phyloP scores from a whole-genome alignment of 2,797 vertebrate species.

The Hapalemur alaotrensis region DNA sequence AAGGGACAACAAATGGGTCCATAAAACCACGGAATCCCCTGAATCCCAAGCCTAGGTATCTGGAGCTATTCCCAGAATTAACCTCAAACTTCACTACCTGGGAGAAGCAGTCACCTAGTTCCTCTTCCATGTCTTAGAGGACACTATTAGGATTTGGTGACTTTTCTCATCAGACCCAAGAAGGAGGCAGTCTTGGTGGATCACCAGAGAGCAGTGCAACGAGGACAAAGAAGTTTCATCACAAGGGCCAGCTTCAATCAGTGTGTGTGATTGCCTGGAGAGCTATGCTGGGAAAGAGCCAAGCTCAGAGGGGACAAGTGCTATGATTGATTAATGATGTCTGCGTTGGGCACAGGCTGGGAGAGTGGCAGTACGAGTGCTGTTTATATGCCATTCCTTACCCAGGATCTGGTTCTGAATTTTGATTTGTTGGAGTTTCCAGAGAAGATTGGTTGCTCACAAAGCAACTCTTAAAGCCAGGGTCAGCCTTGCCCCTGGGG shows the following conservation, averaged over 20 bases:
- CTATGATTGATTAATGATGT: constrained; percentile 35
- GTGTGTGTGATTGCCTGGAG: not conserved
- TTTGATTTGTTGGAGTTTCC: not conserved
- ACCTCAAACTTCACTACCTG: not conserved
- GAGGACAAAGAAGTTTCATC: not conserved
- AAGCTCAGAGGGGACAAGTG: not conserved
- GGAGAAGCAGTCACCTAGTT: not conserved
- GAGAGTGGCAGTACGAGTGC: not conserved
- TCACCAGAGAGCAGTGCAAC: not conserved
- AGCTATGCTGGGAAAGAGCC: not conserved
- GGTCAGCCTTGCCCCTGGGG: not conserved
- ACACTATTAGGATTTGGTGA: not conserved
- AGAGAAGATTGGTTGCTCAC: not conserved
- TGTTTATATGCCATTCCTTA: not conserved
- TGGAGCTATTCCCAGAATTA: not conserved
- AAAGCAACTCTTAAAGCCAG: not conserved
- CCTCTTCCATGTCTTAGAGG: not conserved
- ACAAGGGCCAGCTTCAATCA: not conserved
- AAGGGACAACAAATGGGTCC: not conserved
- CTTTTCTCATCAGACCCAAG: not conserved
- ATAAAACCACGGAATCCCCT: not conserved
- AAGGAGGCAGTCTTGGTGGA: not conserved
- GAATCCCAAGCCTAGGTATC: not conserved
- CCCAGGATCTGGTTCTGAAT: not conserved
- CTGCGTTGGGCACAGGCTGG: not conserved